These are phyloP conservation scores for Atta cephalotes DNA, from an alignment of 1,140 invertebrate genomes.

Conservation along the genomic window DNA sequence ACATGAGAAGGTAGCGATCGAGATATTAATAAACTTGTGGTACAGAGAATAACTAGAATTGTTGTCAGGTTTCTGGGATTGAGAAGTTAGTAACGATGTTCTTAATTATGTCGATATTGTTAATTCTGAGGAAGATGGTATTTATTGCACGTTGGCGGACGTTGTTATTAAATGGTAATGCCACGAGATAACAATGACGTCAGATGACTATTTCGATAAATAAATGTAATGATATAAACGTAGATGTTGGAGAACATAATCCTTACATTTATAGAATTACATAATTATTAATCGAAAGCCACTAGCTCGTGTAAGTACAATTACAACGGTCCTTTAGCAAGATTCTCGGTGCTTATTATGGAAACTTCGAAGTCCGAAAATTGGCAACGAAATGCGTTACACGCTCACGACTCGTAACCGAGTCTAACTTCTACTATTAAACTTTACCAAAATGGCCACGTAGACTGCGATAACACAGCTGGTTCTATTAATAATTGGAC, in stretches of 20 bases:
- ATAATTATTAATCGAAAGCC: not conserved
- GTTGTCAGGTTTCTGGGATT: constrained; percentile 1
- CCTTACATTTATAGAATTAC: not conserved
- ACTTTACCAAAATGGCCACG: not conserved
- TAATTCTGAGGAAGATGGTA: constrained; percentile 16
- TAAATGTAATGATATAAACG: not conserved
- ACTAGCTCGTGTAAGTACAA: not conserved
- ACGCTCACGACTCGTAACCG: not conserved
- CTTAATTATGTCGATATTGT: constrained; percentile 31
- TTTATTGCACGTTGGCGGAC: not conserved
- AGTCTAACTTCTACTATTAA: constrained; percentile 13
- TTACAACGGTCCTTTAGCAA: not conserved
- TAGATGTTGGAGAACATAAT: not conserved
- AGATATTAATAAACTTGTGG: constrained; percentile 31
- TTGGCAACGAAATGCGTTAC: constrained; percentile 16
- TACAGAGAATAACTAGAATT: not conserved
- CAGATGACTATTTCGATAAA: not conserved
- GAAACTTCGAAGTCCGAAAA: constrained; percentile 19
- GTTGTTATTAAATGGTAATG: not conserved
- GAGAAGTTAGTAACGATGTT: constrained; percentile 35
- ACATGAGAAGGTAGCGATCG: constrained; percentile 15
- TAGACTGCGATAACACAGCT: constrained; percentile 19
- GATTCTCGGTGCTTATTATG: not conserved
- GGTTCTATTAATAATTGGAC: constrained; percentile 26
- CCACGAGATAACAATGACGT: not conserved